Evolutionary conservation across 2,888 invertebrate genomes (phyloP).

Genomic region (Ptychoptera albimana): DNA sequence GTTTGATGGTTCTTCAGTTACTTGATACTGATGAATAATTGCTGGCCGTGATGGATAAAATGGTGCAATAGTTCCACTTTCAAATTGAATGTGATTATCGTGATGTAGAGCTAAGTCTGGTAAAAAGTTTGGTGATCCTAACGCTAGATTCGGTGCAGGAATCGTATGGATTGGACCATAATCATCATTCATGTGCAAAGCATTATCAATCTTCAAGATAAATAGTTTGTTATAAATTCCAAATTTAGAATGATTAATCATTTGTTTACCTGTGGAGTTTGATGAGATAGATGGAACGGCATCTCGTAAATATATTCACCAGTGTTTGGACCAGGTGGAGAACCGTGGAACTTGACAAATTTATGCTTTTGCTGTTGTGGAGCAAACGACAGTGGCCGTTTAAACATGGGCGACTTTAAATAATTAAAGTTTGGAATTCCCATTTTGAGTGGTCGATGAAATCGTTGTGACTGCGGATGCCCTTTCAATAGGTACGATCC

Average conservation of each 20-base stretch:
- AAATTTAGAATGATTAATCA: neutral
- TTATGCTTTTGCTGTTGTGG: neutral
- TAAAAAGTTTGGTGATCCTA: neutral
- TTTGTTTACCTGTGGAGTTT: constrained; percentile 20
- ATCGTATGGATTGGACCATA: constrained; percentile 76
- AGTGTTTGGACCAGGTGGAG: constrained; percentile 17
- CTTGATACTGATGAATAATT: constrained; percentile 32
- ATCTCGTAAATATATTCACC: constrained; percentile 22
- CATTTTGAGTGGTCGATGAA: constrained; percentile 2
- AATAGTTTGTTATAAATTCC: neutral
- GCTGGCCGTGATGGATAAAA: neutral
- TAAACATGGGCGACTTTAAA: neutral
- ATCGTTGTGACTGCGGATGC: neutral
- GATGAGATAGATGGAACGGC: constrained; percentile 18
- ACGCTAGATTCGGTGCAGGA: constrained; percentile 59
- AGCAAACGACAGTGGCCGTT: neutral
- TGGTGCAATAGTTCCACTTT: neutral
- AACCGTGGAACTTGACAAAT: constrained; percentile 4
- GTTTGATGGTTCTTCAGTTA: constrained; percentile 34
- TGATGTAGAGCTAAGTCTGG: constrained; percentile 11
- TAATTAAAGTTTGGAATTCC: neutral
- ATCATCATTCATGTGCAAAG: constrained; percentile 65
- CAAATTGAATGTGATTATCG: constrained; percentile 20
- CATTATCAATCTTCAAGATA: constrained; percentile 17
- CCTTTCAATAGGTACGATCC: neutral